These are phyloP conservation scores for Pseudomyrmex cubaensis DNA, from an alignment of 1,140 invertebrate genomes.

Conservation along the genomic window DNA sequence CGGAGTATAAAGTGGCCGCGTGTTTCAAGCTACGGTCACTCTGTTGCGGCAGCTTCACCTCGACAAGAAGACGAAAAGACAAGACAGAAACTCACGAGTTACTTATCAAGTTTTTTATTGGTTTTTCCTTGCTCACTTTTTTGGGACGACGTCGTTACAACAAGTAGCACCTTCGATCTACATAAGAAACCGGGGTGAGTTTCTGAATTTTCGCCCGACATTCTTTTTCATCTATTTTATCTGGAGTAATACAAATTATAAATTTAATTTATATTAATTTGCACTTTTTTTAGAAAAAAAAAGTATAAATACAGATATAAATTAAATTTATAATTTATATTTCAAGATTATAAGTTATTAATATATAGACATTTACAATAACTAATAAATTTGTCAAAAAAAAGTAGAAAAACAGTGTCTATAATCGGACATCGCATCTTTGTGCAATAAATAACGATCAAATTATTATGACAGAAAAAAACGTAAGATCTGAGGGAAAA, in stretches of 20 bases:
- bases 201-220: neutral
- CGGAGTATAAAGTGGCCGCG: constrained; percentile 83
- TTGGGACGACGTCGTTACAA: too few relatives aligned
- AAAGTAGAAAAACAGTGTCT: neutral
- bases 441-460: too few relatives aligned
- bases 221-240: too few relatives aligned
- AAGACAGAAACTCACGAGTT: neutral
- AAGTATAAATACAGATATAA: neutral
- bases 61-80: constrained; percentile 25
- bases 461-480: too few relatives aligned
- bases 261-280: too few relatives aligned
- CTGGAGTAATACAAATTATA: too few relatives aligned
- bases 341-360: too few relatives aligned
- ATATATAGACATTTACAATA: too few relatives aligned
- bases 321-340: neutral
- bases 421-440: neutral
- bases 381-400: neutral
- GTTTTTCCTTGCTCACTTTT: too few relatives aligned
- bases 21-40: constrained; percentile 82
- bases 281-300: neutral
- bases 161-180: neutral
- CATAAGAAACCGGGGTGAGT: constrained; percentile 17
- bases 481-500: neutral
- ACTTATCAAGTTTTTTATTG: neutral
- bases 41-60: constrained; percentile 71